Base-by-base conservation (phyloP, 2,113 vertebrate species). In the Catharus bicknelli region DNA sequence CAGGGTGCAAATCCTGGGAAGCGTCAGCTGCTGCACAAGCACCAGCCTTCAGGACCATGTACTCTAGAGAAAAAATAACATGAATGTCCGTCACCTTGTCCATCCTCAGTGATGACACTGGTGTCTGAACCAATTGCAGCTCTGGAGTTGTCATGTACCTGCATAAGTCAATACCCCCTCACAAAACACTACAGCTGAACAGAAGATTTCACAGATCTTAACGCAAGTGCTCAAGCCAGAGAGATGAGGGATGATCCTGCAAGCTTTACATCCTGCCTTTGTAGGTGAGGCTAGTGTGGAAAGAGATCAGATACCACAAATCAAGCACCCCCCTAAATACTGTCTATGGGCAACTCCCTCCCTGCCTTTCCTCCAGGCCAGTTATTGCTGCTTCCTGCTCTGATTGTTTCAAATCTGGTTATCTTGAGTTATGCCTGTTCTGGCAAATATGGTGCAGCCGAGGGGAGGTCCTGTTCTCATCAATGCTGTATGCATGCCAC, bases 381-480 rank as follows among this genome's bases (percentile, higher is more conserved):
- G 81, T 89, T 89, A 85, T 61, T 93, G 83, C 95, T 67, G 73
- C 62, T 96, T 93, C 94, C 94, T 95, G 83, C 86, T 90, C 77
- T 76, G 92, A 90, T 90, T 86, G 85, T 94, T 95, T 93, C 73
- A 82, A 73, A 90, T 74, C 73, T 15, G 5, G 69, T 92, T 95
- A 90, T 81, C 94, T 94, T 86, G 77, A 90, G 53, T 61, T 92
- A 50, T 90, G 77, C 96, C 77, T 93, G 86, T 95, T 76, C 92
- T 81, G 86, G 90, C 83, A 95, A 95, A 96, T 42, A 86, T 6
- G 77, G 66, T 80, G 73, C 47, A 73, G 90, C 73, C 88, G 69
- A 88, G 54, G 76, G 73, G 90, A 88, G 92, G 88, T 90, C 43
- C 83, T 50, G 61, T 90, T 93, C 88, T 70, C 23, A 8, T 67